Evolutionary conservation across 2,888 invertebrate genomes (phyloP).

Genomic region (Oligia fasciuncula): DNA sequence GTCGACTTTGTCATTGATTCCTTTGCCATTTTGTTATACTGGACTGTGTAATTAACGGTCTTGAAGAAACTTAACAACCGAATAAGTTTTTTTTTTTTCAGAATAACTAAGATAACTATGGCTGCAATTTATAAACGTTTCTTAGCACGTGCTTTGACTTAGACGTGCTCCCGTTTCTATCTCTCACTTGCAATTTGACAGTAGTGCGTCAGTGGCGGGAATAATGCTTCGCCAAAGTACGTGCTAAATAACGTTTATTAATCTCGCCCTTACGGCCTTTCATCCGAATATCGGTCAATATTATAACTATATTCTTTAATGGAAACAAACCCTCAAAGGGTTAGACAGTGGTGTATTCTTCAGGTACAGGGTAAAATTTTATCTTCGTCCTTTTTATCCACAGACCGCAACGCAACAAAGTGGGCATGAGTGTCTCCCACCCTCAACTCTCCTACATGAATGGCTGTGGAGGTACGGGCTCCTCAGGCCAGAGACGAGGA

Average conservation of each 20-base stretch:
- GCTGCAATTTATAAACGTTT: neutral
- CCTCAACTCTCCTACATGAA: constrained; percentile 91
- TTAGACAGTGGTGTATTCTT: neutral
- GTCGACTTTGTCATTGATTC: neutral
- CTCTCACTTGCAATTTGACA: neutral
- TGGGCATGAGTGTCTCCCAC: constrained; percentile 90
- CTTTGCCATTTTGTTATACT: neutral
- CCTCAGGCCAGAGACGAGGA: constrained; percentile 78
- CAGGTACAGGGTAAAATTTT: neutral
- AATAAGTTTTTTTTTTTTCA: neutral
- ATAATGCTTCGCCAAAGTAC: neutral
- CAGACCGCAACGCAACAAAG: constrained; percentile 85
- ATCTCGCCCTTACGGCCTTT: neutral
- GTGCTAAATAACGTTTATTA: neutral
- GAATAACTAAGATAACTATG: neutral
- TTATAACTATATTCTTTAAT: neutral
- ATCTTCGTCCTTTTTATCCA: rapidly evolving
- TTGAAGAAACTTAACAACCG: neutral
- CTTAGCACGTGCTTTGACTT: neutral
- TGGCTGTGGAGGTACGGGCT: constrained; percentile 81
- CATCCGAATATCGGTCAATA: neutral
- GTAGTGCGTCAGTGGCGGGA: no score
- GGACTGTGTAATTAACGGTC: no score
- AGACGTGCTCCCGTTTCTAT: neutral
- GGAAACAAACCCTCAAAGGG: neutral